phyloP scores from a whole-genome alignment of 2,888 invertebrate species.

The Branchipolynoe longqiensis region DNA sequence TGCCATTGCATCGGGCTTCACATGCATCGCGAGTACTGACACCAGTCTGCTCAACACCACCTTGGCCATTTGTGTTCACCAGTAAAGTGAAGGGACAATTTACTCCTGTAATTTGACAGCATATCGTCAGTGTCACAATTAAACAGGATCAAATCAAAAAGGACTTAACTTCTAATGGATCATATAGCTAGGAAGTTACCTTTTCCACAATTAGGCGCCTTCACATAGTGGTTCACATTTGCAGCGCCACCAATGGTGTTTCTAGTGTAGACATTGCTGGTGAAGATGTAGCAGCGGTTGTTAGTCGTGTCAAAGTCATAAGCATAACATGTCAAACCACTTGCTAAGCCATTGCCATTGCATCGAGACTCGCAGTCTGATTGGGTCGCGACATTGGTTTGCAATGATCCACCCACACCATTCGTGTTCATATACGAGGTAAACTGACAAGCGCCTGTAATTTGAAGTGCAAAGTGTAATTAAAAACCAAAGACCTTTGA shows the following conservation, averaged over 20 bases:
- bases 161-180: no score
- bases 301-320: not conserved
- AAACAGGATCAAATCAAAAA: no score
- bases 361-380: not conserved
- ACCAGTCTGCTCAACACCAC: not conserved
- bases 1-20: not conserved
- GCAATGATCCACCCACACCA: not conserved
- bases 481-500: not conserved
- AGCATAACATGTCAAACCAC: not conserved
- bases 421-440: not conserved
- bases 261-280: not conserved
- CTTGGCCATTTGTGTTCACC: not conserved
- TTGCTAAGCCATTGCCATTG: not conserved
- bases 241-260: not conserved
- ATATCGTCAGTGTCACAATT: no score
- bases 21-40: not conserved
- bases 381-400: not conserved
- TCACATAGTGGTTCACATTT: slow-evolving; percentile 5
- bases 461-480: not conserved
- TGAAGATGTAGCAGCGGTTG: not conserved
- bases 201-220: not conserved
- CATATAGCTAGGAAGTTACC: no score
- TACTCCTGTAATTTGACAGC: not conserved
- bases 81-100: not conserved
- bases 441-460: not conserved